These are phyloP conservation scores for Campoplex capitator DNA, from an alignment of 2,888 invertebrate genomes.

Conservation along the genomic window DNA sequence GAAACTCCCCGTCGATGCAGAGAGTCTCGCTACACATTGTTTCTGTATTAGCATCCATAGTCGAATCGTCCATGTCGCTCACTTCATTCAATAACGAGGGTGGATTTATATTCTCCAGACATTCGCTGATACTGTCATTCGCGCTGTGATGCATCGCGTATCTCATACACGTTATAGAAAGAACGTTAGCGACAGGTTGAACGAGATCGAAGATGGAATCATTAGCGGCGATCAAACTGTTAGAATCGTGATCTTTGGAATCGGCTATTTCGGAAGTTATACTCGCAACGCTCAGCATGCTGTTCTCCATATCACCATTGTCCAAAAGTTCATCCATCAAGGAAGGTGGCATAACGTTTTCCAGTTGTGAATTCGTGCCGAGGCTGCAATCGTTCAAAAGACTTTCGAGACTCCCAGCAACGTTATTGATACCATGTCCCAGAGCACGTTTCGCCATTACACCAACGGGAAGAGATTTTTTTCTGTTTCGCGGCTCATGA, in stretches of 20 bases:
- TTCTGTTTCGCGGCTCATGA: slow-evolving; percentile 82
- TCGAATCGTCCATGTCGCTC: slow-evolving; percentile 86
- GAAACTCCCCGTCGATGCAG: slow-evolving; percentile 86
- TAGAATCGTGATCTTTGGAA: slow-evolving; percentile 84
- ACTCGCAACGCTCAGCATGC: slow-evolving; percentile 94
- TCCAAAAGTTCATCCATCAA: slow-evolving; percentile 89
- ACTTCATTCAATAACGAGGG: slow-evolving; percentile 91
- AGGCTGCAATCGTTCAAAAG: slow-evolving; percentile 86
- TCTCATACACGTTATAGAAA: slow-evolving; percentile 82
- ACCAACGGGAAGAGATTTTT: slow-evolving; percentile 90
- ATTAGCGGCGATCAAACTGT: slow-evolving; percentile 81
- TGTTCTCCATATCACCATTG: slow-evolving; percentile 90
- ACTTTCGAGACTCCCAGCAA: slow-evolving; percentile 89
- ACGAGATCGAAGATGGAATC: slow-evolving; percentile 86
- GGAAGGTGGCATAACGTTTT: slow-evolving; percentile 93
- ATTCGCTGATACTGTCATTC: slow-evolving; percentile 86
- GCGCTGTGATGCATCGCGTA: slow-evolving; percentile 83
- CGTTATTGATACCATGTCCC: slow-evolving; percentile 85
- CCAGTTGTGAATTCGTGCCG: slow-evolving; percentile 89
- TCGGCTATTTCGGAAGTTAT: slow-evolving; percentile 92
- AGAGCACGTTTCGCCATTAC: slow-evolving; percentile 91
- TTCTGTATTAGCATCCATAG: slow-evolving; percentile 83
- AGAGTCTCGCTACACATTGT: slow-evolving; percentile 85
- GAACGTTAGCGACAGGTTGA: slow-evolving; percentile 86
- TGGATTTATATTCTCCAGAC: slow-evolving; percentile 89